phyloP scores from a whole-genome alignment of 2,888 invertebrate species.

The Drosophila ezoana region DNA sequence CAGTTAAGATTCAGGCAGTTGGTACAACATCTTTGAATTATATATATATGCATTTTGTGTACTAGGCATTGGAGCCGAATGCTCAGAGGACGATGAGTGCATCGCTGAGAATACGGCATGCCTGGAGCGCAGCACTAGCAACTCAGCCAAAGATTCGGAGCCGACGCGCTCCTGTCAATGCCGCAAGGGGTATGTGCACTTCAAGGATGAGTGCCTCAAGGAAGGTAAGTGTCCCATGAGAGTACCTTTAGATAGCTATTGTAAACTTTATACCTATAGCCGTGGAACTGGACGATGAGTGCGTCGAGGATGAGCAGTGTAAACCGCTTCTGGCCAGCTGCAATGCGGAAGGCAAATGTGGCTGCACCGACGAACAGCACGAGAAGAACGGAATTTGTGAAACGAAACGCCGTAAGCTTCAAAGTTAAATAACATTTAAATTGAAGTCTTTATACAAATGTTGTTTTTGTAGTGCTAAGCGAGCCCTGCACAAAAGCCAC shows the following conservation, averaged over 20 bases:
- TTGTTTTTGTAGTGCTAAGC: conserved; percentile 63
- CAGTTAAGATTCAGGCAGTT: not conserved
- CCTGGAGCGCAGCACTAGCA: conserved; percentile 50
- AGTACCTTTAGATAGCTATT: not conserved
- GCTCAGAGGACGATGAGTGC: conserved; percentile 79
- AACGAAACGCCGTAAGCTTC: conserved; percentile 74
- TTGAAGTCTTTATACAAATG: not conserved
- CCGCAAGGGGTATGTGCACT: conserved; percentile 82
- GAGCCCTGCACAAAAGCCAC: conserved; percentile 80
- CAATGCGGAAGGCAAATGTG: conserved; percentile 77
- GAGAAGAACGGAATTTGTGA: conserved; percentile 80
- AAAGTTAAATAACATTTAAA: too few relatives aligned
- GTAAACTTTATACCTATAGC: conserved; percentile 54
- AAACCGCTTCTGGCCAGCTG: conserved; percentile 83
- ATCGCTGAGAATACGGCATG: conserved; percentile 75
- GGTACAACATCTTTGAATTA: not conserved
- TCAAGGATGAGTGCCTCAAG: conserved; percentile 82
- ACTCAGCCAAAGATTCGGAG: conserved; percentile 61
- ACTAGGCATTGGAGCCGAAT: conserved; percentile 79
- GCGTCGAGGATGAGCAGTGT: conserved; percentile 83
- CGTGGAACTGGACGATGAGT: conserved; percentile 81
- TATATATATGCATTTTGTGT: not conserved
- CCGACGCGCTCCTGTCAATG: conserved; percentile 80
- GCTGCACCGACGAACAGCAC: conserved; percentile 80
- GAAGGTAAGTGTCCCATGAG: conserved; percentile 67